Evolutionary conservation across 1,140 invertebrate species (phyloP), one percentile per base, ranked within the genome.

Genomic region (Spodoptera frugiperda): DNA sequence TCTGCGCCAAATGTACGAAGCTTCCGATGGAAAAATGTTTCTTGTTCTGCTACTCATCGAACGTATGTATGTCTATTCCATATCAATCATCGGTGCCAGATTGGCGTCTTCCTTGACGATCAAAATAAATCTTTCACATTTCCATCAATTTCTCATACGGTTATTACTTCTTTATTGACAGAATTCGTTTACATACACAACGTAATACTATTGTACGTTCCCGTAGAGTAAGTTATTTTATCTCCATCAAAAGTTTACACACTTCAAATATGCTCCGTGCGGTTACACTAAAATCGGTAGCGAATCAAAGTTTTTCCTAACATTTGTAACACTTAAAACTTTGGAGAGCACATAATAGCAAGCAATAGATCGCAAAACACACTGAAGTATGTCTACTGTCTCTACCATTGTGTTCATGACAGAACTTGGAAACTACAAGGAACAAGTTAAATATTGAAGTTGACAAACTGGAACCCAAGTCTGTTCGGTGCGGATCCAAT

Each of bases 401-500:
- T 59, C 70, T 82, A 76, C 78, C 73, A 81, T 83, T 84, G 81
- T 84, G 77, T 82, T 84, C 82, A 80, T 81, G 84, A 82, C 78
- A 85, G 77, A 86, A 86, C 78, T 83, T 84, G 54, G 77, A 46
- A 79, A 85, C 79, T 83, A 82, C 80, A 81, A 77, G 75, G 77
- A 75, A 79, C 80, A 86, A 87, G 81, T 87, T 84, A 84, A 87
- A 87, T 87, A 87, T 87, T 87, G 81, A 82, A 87, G 81, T 87
- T 87, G 84, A 86, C 84, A 84, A 87, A 87, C 82, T 84, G 79
- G 71, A 73, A 78, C 79, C 67, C 70, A 80, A 82, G 80, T 82
- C 61, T 76, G 77, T 71, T 73, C 77, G 71, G 54, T 67, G 78
- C 74, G 71, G 51, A 81, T 78, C 81, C 79, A 82, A 80, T 82